Percentiles rank a stretch among this genome's conserved stretches.
These are phyloP conservation scores for Ptychoptera albimana DNA, from an alignment of 2,888 invertebrate species.

Conservation along the genomic window DNA sequence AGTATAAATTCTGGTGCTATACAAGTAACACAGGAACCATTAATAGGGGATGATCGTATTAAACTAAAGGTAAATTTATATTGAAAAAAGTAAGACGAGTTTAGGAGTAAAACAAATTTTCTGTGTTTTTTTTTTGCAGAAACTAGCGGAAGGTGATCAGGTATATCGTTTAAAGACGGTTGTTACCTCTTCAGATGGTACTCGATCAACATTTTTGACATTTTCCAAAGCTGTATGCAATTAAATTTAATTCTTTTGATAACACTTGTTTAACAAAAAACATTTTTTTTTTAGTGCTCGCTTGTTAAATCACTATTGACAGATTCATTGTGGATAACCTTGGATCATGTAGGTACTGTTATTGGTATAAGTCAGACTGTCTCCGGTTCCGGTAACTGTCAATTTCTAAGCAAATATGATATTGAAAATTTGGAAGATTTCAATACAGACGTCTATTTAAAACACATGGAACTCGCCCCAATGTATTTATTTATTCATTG, in stretches of 20 bases:
- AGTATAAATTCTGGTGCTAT: slow-evolving; percentile 51
- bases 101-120: background rate
- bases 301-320: slow-evolving; percentile 59
- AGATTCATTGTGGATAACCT: slow-evolving; percentile 62
- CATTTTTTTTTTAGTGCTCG: slow-evolving; percentile 38
- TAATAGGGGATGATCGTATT: slow-evolving; percentile 37
- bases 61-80: slow-evolving; percentile 35
- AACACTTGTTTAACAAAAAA: background rate
- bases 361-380: slow-evolving; percentile 49
- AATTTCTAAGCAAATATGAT: slow-evolving; percentile 18
- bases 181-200: slow-evolving; percentile 49
- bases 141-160: slow-evolving; percentile 46
- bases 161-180: slow-evolving; percentile 59
- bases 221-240: slow-evolving; percentile 57
- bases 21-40: slow-evolving; percentile 41
- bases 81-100: background rate
- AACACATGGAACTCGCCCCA: slow-evolving; percentile 68
- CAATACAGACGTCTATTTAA: slow-evolving; percentile 62
- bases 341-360: slow-evolving; percentile 64
- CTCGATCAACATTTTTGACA: slow-evolving; percentile 51
- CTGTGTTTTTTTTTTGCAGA: slow-evolving; percentile 25
- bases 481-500: slow-evolving; percentile 33
- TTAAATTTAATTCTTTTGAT: background rate
- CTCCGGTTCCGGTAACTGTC: slow-evolving; percentile 25
- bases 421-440: slow-evolving; percentile 37